Base-by-base conservation (phyloP, 2,797 vertebrate genomes). In the Aplochiton taeniatus region DNA sequence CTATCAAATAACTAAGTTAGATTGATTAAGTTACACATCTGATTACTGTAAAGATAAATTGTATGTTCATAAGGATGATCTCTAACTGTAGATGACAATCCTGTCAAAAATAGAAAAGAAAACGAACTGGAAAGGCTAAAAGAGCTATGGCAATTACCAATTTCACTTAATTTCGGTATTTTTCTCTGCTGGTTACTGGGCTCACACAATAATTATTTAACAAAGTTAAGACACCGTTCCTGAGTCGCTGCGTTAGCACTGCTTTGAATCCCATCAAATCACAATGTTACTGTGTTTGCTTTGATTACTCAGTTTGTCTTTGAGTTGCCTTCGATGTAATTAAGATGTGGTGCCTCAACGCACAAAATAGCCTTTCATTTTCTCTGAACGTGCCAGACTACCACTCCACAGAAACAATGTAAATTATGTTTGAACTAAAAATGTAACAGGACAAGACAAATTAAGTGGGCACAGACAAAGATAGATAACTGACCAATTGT, bases 201-300 rank as follows among this genome's bases (percentile, higher is more conserved):
- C n/a, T 63, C 64, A 58, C 63, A 68, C 44, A 68, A 47, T 65
- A 53, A 49, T 52, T 51, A 10, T 61, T 44, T 72, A 57, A 77
- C 61, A 65, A 59, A 65, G 56, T 55, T 65, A 50, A 55, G 51
- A 69, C 8, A 80, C 68, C 69, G 64, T 65, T 58, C n/a, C 55
- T 52, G 11, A 69, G 12, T 46, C 58, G 50, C 52, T 18, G 17
- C 31, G 11, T 58, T 18, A 47, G 42, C 46, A n/a, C 53, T 49
- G 54, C 20, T 41, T 9, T 31, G n/a, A n/a, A n/a, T n/a, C 19
- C 55, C 14, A 52, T 52, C 9, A 44, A 48, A 44, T 59, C 48
- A 51, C 17, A 48, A 16, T 20, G 57, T 12, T 41, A n/a, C 18
- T 31, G 11, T 42, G 42, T 48, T 18, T 48, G 49, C 41, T 57